Percentiles rank a stretch among this genome's conserved stretches.
These are phyloP conservation scores for Musca vetustissima DNA, from an alignment of 1,140 invertebrate genomes.

Conservation along the genomic window DNA sequence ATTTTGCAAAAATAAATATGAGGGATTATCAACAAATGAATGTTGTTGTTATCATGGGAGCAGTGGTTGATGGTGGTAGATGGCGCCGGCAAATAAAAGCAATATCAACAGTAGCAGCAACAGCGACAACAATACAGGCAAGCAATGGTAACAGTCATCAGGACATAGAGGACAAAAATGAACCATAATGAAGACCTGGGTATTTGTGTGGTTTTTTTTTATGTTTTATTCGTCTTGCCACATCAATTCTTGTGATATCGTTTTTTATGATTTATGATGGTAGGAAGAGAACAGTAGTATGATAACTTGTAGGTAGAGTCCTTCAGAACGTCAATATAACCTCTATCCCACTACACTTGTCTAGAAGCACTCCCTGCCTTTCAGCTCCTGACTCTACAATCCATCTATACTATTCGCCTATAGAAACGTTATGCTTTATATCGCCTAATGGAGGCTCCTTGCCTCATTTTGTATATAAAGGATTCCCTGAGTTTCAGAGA, in stretches of 20 bases:
- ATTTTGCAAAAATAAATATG: slow-evolving; percentile 12
- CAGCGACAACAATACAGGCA: not conserved
- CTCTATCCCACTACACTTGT: no score
- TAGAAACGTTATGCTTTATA: no score
- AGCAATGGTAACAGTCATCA: not conserved
- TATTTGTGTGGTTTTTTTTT: slow-evolving; percentile 11
- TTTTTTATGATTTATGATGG: not conserved
- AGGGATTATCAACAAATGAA: slow-evolving; percentile 23
- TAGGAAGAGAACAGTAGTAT: not conserved
- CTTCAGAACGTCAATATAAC: no score
- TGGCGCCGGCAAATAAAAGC: not conserved
- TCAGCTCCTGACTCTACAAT: no score
- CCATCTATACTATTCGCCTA: no score
- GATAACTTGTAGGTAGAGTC: no score
- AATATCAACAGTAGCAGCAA: slow-evolving; percentile 6
- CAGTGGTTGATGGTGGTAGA: no score
- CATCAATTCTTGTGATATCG: not conserved
- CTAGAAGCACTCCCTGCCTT: no score
- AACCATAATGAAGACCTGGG: slow-evolving; percentile 16
- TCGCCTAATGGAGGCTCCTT: no score
- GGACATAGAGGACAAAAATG: not conserved
- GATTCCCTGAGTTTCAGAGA: no score
- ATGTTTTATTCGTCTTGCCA: not conserved
- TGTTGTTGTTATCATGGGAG: slow-evolving; percentile 17
- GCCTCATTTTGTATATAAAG: no score